These are phyloP conservation scores for Monoplex corrugatus DNA, from an alignment of 2,888 invertebrate genomes.

Conservation along the genomic window DNA sequence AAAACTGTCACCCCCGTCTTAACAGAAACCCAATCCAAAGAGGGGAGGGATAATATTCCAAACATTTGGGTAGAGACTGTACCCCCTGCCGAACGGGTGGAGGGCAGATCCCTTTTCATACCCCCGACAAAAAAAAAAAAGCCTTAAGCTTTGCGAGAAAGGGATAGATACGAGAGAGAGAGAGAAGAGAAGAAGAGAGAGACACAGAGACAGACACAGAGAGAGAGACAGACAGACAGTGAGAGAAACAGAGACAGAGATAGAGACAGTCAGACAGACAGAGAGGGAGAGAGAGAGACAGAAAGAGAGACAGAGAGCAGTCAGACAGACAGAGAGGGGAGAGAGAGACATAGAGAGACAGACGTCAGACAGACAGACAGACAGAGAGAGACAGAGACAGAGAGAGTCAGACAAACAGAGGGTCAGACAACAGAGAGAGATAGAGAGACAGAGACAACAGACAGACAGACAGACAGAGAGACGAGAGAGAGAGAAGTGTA, in stretches of 20 bases:
- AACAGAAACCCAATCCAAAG: too few species aligned
- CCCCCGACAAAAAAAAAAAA: background rate
- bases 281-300: too few species aligned
- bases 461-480: background rate
- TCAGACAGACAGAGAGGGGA: background rate
- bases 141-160: background rate
- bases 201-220: background rate
- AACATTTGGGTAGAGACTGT: constrained; percentile 10
- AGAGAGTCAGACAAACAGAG: background rate
- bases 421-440: background rate
- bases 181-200: background rate
- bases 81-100: background rate
- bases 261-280: too few species aligned
- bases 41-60: background rate
- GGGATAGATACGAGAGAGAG: background rate
- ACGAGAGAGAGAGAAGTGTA: too few species aligned
- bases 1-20: too few species aligned
- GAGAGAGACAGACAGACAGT: background rate
- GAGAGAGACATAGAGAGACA: too few species aligned
- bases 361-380: background rate
- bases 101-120: background rate
- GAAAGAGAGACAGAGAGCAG: background rate
- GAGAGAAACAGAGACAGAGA: background rate
- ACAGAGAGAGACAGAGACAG: too few species aligned
- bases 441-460: too few species aligned